Evolutionary conservation across 1,140 invertebrate genomes (phyloP).

Genomic region (Stratiolaelaps scimitus): DNA sequence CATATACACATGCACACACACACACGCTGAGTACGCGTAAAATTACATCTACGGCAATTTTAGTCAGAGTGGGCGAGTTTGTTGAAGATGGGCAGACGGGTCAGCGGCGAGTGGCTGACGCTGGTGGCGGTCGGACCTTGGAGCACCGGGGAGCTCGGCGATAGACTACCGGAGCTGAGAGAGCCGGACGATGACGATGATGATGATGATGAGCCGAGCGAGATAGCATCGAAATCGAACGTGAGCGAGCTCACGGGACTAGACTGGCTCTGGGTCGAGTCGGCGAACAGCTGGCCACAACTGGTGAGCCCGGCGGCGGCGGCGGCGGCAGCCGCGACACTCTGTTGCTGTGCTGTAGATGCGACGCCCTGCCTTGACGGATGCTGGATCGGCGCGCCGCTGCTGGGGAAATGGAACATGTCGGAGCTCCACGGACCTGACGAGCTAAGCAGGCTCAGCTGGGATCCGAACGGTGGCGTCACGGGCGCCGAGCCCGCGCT

Average conservation of each 20-base stretch:
- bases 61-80: slow-evolving; percentile 25
- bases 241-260: slow-evolving; percentile 22
- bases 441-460: slow-evolving; percentile 17
- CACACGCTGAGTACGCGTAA: neutral
- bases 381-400: neutral
- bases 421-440: slow-evolving; percentile 21
- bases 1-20: neutral
- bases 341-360: too few species aligned
- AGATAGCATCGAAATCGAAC: slow-evolving; percentile 16
- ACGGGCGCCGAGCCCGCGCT: slow-evolving; percentile 2
- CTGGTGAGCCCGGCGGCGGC: neutral
- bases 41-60: neutral
- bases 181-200: too few species aligned
- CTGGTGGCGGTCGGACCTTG: neutral
- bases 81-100: slow-evolving; percentile 26
- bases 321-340: too few species aligned
- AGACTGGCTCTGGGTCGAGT: slow-evolving; percentile 10
- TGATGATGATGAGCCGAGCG: neutral
- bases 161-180: too few species aligned
- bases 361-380: too few species aligned
- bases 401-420: slow-evolving; percentile 19
- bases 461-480: slow-evolving; percentile 23
- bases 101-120: slow-evolving; percentile 7
- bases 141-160: too few species aligned
- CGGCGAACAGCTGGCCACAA: slow-evolving; percentile 18